Conservation (phyloP, 2,113 vertebrate species). For the Colinus virginianus region DNA sequence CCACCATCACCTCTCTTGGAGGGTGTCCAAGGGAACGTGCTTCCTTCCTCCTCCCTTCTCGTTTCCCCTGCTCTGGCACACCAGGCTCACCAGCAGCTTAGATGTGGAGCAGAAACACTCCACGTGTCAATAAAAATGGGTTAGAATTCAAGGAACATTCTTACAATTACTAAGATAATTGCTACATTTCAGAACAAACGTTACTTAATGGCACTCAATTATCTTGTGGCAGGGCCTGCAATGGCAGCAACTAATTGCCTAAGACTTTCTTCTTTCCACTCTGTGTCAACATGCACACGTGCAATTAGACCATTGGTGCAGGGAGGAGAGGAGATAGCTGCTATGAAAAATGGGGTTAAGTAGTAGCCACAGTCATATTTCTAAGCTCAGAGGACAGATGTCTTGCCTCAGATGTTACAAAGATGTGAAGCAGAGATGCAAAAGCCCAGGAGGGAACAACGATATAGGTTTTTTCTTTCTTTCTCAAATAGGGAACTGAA, state of each 20-base stretch:
- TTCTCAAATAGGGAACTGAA: not conserved
- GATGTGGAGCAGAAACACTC: not conserved
- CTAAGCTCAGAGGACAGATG: not conserved
- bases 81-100: not conserved
- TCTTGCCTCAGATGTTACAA: not conserved
- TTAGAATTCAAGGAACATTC: slow-evolving; percentile 49
- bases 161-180: slow-evolving; percentile 62
- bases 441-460: not conserved
- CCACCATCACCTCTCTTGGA: not conserved
- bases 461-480: not conserved
- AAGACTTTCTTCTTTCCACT: slow-evolving; percentile 61
- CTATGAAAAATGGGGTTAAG: slow-evolving; percentile 3
- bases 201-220: slow-evolving; percentile 57
- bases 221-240: slow-evolving; percentile 58
- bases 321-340: not conserved
- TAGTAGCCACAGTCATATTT: not conserved
- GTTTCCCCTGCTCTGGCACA: not conserved
- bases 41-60: not conserved
- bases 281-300: not conserved
- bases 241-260: slow-evolving; percentile 66
- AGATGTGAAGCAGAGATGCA: not conserved
- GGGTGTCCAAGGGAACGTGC: not conserved
- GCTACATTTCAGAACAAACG: slow-evolving; percentile 61
- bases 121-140: not conserved
- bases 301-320: slow-evolving; percentile 5